phyloP scores from a whole-genome alignment of 2,888 invertebrate species.

The Labia minor region DNA sequence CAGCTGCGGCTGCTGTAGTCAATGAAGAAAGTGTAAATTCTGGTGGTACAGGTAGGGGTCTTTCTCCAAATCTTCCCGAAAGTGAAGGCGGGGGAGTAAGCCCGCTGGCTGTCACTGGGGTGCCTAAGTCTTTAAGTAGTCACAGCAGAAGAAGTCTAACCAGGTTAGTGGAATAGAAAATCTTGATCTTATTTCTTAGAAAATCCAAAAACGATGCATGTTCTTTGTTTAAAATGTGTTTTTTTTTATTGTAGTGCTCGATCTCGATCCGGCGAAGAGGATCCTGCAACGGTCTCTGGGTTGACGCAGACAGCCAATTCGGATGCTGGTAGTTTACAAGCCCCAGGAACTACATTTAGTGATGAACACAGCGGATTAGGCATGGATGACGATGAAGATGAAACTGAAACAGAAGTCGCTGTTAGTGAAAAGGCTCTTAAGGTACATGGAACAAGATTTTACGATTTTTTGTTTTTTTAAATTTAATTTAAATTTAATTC shows the following conservation, averaged over 20 bases:
- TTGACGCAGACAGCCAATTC: background rate
- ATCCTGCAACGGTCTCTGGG: background rate
- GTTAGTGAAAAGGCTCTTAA: slow-evolving; percentile 60
- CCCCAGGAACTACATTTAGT: background rate
- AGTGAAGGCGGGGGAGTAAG: slow-evolving; percentile 39
- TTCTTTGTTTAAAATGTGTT: too few species aligned
- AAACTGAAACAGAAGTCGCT: slow-evolving; percentile 57
- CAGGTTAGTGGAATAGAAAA: slow-evolving; percentile 29
- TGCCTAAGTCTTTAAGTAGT: slow-evolving; percentile 32
- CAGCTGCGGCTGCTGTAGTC: slow-evolving; percentile 30
- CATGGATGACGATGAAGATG: slow-evolving; percentile 33
- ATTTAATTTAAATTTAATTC: background rate
- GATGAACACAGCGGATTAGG: slow-evolving; percentile 25
- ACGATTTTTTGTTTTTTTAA: background rate
- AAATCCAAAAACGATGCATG: too few species aligned
- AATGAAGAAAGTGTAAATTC: slow-evolving; percentile 19
- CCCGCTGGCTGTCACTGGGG: slow-evolving; percentile 46
- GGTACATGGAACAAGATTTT: background rate
- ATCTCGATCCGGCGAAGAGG: slow-evolving; percentile 22
- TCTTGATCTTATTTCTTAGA: too few species aligned
- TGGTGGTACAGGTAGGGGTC: slow-evolving; percentile 25
- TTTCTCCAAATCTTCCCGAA: slow-evolving; percentile 26
- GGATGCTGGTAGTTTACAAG: background rate
- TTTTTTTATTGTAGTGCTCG: slow-evolving; percentile 17
- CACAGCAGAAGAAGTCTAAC: slow-evolving; percentile 23